A percentile compares a stretch with the other conserved stretches of the same genome.
These are phyloP conservation scores for Sternotherus odoratus DNA, from an alignment of 2,797 vertebrate genomes.

Conservation along the genomic window DNA sequence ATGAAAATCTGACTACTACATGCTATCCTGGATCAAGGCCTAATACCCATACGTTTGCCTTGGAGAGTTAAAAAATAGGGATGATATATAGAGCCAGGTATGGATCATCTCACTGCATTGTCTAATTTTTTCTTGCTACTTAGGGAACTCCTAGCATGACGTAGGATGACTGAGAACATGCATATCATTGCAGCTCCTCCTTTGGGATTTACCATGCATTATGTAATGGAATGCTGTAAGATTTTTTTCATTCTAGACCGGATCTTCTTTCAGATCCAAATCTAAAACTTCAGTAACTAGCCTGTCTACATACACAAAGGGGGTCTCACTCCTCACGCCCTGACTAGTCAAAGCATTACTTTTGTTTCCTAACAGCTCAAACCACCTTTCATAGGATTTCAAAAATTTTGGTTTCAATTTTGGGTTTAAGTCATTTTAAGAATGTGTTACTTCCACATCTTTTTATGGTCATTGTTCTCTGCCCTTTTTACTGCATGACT, in stretches of 20 bases:
- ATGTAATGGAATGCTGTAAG: background rate
- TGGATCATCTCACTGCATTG: constrained; percentile 58
- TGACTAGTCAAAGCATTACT: background rate
- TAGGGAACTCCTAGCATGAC: constrained; percentile 21
- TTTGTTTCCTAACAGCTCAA: background rate
- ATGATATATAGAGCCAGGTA: constrained; percentile 59
- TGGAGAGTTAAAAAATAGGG: constrained; percentile 58
- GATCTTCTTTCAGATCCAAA: background rate
- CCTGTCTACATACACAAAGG: background rate
- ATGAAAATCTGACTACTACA: constrained; percentile 53
- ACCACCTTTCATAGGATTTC: background rate
- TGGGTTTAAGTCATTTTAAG: background rate
- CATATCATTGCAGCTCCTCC: constrained; percentile 12
- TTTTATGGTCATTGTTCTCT: background rate
- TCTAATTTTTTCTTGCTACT: constrained; percentile 63
- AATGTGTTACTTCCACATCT: background rate
- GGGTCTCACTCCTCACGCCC: background rate
- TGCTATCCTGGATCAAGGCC: constrained; percentile 66
- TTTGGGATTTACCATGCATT: constrained; percentile 36
- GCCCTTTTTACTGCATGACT: background rate
- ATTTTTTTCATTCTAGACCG: background rate
- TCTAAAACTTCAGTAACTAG: background rate
- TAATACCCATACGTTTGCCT: constrained; percentile 52
- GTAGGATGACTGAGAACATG: constrained; percentile 18
- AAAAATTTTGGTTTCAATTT: background rate